Conservation (phyloP, 2,113 vertebrate genomes). For the Oryzias melastigma region DNA sequence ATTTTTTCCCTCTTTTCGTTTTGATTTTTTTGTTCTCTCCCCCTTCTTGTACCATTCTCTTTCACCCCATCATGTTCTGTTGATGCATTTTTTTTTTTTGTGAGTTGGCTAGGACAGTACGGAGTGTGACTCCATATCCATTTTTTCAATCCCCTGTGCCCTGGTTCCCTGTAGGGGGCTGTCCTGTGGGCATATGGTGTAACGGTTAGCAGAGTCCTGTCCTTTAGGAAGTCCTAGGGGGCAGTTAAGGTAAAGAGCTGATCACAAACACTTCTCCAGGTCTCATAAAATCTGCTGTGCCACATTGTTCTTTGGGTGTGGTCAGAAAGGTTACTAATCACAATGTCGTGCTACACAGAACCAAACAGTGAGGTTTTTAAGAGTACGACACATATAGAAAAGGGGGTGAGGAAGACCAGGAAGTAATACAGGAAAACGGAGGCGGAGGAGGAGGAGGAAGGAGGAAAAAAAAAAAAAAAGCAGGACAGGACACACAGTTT, state of each 20-base stretch:
- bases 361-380: conserved; percentile 22
- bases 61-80: conserved; percentile 35
- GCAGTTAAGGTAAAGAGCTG: conserved; percentile 37
- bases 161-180: conserved; percentile 65
- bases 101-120: conserved; percentile 42
- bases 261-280: conserved; percentile 30
- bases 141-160: conserved; percentile 66
- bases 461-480: conserved; percentile 37
- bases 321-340: conserved; percentile 35
- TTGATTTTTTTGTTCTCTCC: conserved; percentile 54
- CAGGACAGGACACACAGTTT: conserved; percentile 53
- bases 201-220: conserved; percentile 53
- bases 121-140: conserved; percentile 51
- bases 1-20: conserved; percentile 33
- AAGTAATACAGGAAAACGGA: conserved; percentile 50
- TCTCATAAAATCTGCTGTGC: conserved; percentile 24
- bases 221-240: conserved; percentile 40
- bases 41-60: conserved; percentile 29
- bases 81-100: conserved; percentile 22
- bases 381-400: conserved; percentile 34
- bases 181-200: conserved; percentile 75
- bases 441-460: conserved; percentile 42
- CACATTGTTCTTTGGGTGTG: conserved; percentile 36
- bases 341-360: conserved; percentile 15
- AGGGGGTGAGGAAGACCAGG: conserved; percentile 36